Conservation (phyloP, 2,797 vertebrate species). For the Gallirallus australis region DNA sequence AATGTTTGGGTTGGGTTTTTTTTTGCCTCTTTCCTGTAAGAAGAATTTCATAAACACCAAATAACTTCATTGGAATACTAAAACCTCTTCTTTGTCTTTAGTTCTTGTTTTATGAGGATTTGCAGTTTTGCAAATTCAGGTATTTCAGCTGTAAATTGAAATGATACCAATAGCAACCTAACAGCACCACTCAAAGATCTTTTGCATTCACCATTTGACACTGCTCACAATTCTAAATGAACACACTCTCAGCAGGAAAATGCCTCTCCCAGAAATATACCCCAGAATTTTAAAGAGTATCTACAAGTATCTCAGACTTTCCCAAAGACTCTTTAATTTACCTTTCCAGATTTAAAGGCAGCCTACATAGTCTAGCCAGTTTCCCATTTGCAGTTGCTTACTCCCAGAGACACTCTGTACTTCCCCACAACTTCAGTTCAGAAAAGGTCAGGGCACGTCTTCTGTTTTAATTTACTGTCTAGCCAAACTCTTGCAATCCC, state of each 20-base stretch:
- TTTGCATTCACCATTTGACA: neutral
- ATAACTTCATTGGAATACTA: accelerated
- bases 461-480: neutral
- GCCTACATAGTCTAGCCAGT: neutral
- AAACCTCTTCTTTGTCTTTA: neutral
- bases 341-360: neutral
- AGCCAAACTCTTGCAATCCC: neutral
- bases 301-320: neutral
- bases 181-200: neutral
- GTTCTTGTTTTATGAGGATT: neutral
- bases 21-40: neutral
- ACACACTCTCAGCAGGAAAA: neutral
- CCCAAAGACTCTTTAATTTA: neutral
- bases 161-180: neutral
- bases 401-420: neutral
- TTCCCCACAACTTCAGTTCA: neutral
- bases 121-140: neutral
- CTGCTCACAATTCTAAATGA: neutral
- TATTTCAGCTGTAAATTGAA: neutral
- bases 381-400: neutral
- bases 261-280: neutral
- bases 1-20: neutral
- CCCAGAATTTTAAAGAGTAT: neutral
- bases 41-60: neutral
- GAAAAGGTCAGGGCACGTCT: neutral